Evolutionary conservation across 2,797 vertebrate species (phyloP).

Genomic region (Poeciliopsis gracilis): DNA sequence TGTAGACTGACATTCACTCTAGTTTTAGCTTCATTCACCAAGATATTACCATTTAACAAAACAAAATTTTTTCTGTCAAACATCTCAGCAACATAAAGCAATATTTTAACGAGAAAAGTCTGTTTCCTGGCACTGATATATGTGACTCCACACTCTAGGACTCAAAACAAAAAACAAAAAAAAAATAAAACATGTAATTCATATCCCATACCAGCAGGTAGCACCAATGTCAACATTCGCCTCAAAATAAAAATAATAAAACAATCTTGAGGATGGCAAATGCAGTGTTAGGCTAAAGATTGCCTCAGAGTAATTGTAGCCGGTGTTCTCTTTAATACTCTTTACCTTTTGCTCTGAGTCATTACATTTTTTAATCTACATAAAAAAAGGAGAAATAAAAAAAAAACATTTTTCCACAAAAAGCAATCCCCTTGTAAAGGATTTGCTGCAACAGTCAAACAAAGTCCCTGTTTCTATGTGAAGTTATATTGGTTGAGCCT

Average conservation of each 20-base stretch:
- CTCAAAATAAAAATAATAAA: no score
- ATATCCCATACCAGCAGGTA: no score
- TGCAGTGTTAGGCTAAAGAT: no score
- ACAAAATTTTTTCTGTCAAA: neutral
- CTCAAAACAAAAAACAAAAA: neutral
- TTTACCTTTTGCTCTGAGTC: no score
- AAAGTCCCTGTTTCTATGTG: neutral
- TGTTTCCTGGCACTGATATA: neutral
- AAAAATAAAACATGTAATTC: neutral
- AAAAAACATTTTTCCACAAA: no score
- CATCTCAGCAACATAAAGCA: neutral
- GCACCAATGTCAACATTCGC: no score
- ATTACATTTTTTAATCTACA: no score
- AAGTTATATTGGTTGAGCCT: neutral
- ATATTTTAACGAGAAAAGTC: neutral
- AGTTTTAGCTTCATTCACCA: no score
- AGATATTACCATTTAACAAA: neutral
- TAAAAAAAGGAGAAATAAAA: no score
- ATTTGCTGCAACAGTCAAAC: neutral
- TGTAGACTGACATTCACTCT: neutral
- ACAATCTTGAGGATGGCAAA: no score
- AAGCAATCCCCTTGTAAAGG: neutral
- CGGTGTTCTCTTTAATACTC: no score
- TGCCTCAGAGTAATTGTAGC: no score
- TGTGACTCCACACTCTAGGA: neutral